These are phyloP conservation scores for Spongia lamella DNA, from an alignment of 37 sponge, comb jelly and placozoan species.

Conservation along the genomic window DNA sequence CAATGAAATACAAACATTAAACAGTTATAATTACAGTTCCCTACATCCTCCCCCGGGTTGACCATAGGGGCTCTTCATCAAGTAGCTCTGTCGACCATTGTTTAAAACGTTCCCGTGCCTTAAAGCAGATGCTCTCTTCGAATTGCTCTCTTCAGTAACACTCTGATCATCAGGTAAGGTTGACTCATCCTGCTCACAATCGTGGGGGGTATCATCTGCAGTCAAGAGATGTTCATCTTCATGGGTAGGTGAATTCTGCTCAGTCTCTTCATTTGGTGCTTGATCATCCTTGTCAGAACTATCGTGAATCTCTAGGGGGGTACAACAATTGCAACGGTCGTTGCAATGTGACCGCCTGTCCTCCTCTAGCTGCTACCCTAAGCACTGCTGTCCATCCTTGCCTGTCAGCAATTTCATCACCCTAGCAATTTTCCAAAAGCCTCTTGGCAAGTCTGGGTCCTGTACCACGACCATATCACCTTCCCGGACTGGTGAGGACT, in stretches of 20 bases:
- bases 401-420: conserved; percentile 4
- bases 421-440: conserved; percentile 14
- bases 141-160: not conserved
- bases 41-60: conserved; percentile 44
- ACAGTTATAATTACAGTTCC: too few relatives aligned
- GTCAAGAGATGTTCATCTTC: too few relatives aligned
- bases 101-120: not conserved
- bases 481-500: not conserved
- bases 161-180: not conserved
- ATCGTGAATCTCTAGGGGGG: conserved; percentile 28
- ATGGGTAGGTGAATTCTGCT: too few relatives aligned
- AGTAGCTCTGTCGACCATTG: conserved; percentile 12
- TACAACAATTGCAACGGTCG: conserved; percentile 37
- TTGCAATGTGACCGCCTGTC: conserved; percentile 13
- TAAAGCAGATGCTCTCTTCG: conserved; percentile 29
- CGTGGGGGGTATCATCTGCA: not conserved
- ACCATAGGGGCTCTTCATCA: conserved; percentile 27
- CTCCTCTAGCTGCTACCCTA: conserved; percentile 10
- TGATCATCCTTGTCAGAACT: not conserved
- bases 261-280: too few relatives aligned
- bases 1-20: too few relatives aligned
- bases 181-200: not conserved
- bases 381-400: conserved; percentile 7
- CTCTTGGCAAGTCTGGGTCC: conserved; percentile 11
- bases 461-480: conserved; percentile 31